These are phyloP conservation scores for Corvus cornix DNA, from an alignment of 2,113 vertebrate genomes.

Conservation along the genomic window DNA sequence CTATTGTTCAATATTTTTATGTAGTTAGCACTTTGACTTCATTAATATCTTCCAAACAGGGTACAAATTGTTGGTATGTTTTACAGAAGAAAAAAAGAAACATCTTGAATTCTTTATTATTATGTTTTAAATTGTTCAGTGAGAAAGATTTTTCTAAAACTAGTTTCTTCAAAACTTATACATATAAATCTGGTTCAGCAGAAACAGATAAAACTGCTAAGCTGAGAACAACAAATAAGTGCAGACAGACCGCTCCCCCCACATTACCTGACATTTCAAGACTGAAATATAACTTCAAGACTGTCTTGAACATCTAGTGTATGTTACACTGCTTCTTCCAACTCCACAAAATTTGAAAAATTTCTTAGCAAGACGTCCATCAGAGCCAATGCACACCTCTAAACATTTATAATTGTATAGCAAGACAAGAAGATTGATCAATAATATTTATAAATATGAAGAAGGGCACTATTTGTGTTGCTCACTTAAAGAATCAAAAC, in stretches of 20 bases:
- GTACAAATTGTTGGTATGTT: background rate
- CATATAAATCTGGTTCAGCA: background rate
- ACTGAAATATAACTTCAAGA: background rate
- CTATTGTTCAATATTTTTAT: background rate
- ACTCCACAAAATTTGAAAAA: background rate
- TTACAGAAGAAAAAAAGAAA: background rate
- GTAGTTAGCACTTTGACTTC: background rate
- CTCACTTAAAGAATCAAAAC: background rate
- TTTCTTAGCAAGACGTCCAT: background rate
- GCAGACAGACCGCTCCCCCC: background rate
- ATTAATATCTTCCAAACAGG: background rate
- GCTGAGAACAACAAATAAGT: background rate
- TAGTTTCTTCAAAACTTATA: background rate
- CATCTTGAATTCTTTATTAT: background rate
- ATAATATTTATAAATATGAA: background rate
- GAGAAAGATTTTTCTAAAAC: background rate
- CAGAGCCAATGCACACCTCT: background rate
- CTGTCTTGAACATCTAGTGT: background rate
- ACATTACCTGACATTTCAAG: background rate
- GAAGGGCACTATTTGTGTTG: background rate
- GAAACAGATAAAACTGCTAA: background rate
- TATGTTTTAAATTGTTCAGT: background rate
- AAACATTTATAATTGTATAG: background rate
- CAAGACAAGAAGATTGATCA: background rate
- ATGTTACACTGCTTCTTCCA: background rate